Evolutionary conservation across 2,113 vertebrate genomes (phyloP), one percentile per base, ranked within the genome.

Genomic region (Ptilonorhynchus violaceus): DNA sequence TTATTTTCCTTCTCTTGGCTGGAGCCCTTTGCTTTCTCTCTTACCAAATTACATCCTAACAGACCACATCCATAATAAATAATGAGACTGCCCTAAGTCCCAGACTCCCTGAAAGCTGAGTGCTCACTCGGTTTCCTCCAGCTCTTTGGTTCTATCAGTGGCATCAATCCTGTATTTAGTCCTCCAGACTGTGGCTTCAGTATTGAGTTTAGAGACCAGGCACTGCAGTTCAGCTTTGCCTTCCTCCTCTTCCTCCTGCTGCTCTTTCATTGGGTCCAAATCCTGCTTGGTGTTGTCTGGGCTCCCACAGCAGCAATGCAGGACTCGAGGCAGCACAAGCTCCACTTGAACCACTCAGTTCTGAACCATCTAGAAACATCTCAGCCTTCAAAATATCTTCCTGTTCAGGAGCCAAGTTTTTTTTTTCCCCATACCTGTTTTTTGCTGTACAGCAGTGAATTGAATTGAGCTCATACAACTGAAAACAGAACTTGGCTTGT

Each of bases 101-200:
- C 58, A 55, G 59, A 24, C 33, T 73, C 64, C 22, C 30, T 35
- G 23, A 56, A 66, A 62, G 33, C 49, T 30, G 24, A 62, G 39
- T 7, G 30, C 97, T 97, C 82, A 95, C 98, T 98, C 98, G 84
- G 96, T 98, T 97, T 98, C 97, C 85, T 98, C 97, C 60, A 98
- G 97, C 82, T 98, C 97, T 93, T 98, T 92, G 0, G 97, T 98
- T 95, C 95, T 97, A 68, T 98, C 96, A 83, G 66, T 98, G 96
- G 96, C 97, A 6, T 98, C 97, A 0, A 90, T 98, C 83, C 97
- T 96, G 3, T 97, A 92, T 92, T 98, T 98, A 96, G 82, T 98
- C 94, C 98, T 98, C 97, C 98, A 98, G 49, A 97, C 92, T 42
- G 97, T 98, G 93, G 98, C 93, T 72, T 98, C 95, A 1, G 93